Percentiles rank a stretch among this genome's conserved stretches.
Evolutionary conservation across 1,140 invertebrate genomes (phyloP).

Genomic region (Teleogryllus occipitalis): DNA sequence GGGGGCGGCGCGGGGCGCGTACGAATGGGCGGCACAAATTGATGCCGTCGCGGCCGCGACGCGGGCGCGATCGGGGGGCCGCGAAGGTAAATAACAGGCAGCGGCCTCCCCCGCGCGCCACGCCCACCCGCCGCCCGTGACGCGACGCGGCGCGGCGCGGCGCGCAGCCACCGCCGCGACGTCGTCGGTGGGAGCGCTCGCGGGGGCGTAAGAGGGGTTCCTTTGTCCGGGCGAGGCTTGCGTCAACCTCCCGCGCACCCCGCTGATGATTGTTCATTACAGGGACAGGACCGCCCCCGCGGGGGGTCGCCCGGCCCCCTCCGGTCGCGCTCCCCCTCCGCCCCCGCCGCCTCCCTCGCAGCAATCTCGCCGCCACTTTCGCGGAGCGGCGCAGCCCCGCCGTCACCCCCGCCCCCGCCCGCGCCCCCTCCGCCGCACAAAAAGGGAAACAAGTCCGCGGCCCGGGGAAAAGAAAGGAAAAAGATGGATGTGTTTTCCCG

Average conservation of each 20-base stretch:
- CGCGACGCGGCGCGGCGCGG: too few relatives aligned
- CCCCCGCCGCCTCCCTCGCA: background rate
- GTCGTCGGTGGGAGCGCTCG: too few relatives aligned
- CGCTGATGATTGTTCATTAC: conserved; percentile 4
- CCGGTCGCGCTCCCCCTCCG: background rate
- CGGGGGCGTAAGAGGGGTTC: background rate
- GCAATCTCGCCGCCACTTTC: background rate
- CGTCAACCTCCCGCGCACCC: background rate
- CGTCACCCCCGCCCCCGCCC: too few relatives aligned
- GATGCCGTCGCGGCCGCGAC: too few relatives aligned
- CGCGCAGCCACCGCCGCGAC: too few relatives aligned
- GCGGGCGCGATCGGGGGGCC: too few relatives aligned
- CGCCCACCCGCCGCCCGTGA: too few relatives aligned
- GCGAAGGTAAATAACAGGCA: too few relatives aligned
- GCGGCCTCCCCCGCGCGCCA: too few relatives aligned
- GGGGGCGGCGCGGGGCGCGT: too few relatives aligned
- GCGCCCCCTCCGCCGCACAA: background rate
- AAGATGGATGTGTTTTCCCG: background rate
- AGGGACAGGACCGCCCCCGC: background rate
- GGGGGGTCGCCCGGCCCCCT: too few relatives aligned
- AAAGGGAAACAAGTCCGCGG: conserved; percentile 3
- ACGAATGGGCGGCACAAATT: too few relatives aligned
- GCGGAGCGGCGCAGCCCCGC: background rate
- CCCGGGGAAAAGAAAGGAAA: background rate
- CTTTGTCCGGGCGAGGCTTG: background rate